Base-by-base conservation (phyloP, 2,797 vertebrate genomes). In the Myoxocephalus aenaeus region DNA sequence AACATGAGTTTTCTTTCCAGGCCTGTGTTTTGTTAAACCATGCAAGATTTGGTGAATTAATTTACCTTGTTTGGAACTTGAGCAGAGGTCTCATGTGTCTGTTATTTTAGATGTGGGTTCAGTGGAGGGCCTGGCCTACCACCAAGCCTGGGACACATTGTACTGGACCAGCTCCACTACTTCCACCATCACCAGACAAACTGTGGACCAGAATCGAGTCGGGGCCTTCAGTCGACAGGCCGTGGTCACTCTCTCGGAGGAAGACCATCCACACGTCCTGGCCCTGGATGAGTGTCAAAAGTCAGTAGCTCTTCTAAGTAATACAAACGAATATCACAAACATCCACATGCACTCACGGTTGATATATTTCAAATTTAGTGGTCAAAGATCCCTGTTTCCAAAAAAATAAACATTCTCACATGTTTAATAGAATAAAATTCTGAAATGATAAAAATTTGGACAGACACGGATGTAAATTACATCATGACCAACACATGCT, bases 131-230 rank as follows among this genome's bases (percentile, higher is more conserved):
- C 95, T 99, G 89, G 97, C 98, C 20, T 99, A 99, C 84, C 98
- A 99, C 73, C 92, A 93, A 63, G 96, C 96, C 27, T 98, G 97
- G 97, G 98, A 99, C 91, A 96, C 97, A 1, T 87, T 99, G 20
- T 99, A 98, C 87, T 99, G 98, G 98, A 99, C 97, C 89, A 99
- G 97, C 87, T 99, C 98, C 64, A 99, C 97, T 12, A 97, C 97
- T 0, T 98, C 97, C 70, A 98, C 96, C 79, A 99, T 99, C 92
- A 98, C 93, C 27, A 95, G 98, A 69, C 97, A 99, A 84, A 96
- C 96, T 1, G 95, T 99, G 65, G 96, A 99, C 88, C 97, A 97
- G 90, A 94, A 81, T 22, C 92, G 93, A 51, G 94, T 81, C 0
- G 95, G 96, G 12, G 96, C 97, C 1, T 96, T 98, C 78, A 86